Conservation (phyloP, 1,140 invertebrate genomes). For the Dysdera silvatica region DNA sequence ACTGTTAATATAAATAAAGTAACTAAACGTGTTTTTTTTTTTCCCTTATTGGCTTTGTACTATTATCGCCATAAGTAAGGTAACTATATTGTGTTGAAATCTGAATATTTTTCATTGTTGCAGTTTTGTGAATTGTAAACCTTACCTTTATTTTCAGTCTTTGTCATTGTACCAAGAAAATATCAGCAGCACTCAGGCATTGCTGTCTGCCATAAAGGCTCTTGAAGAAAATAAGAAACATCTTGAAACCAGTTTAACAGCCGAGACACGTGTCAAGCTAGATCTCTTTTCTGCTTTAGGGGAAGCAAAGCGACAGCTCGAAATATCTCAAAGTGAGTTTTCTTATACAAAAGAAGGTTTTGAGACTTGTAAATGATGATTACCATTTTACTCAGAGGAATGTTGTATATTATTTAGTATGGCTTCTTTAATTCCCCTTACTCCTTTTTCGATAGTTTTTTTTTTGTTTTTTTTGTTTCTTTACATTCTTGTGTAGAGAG, state of each 20-base stretch:
- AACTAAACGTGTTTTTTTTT: too few species aligned
- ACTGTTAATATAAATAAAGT: too few species aligned
- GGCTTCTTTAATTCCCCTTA: background rate
- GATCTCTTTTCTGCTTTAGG: conserved; percentile 93
- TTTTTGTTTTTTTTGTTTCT: too few species aligned
- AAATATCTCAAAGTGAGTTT: conserved; percentile 80
- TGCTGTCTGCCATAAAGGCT: conserved; percentile 66
- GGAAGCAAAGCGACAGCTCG: conserved; percentile 83
- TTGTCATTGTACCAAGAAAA: conserved; percentile 58
- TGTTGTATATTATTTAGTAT: background rate
- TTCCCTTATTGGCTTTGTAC: too few species aligned
- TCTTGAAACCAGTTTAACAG: conserved; percentile 83
- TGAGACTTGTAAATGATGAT: background rate
- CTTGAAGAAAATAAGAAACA: conserved; percentile 81
- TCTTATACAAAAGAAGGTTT: background rate
- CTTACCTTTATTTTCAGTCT: conserved; percentile 30
- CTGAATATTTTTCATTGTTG: too few species aligned
- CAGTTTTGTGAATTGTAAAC: too few species aligned
- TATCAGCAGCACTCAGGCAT: conserved; percentile 66
- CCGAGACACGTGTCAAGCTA: conserved; percentile 90
- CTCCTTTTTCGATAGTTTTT: background rate
- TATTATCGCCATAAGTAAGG: too few species aligned
- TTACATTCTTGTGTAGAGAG: too few species aligned
- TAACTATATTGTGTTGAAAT: too few species aligned
- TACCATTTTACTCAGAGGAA: background rate